Evolutionary conservation across 1,140 invertebrate genomes (phyloP), one percentile per base, ranked within the genome.

Genomic region (Augochlora pura): DNA sequence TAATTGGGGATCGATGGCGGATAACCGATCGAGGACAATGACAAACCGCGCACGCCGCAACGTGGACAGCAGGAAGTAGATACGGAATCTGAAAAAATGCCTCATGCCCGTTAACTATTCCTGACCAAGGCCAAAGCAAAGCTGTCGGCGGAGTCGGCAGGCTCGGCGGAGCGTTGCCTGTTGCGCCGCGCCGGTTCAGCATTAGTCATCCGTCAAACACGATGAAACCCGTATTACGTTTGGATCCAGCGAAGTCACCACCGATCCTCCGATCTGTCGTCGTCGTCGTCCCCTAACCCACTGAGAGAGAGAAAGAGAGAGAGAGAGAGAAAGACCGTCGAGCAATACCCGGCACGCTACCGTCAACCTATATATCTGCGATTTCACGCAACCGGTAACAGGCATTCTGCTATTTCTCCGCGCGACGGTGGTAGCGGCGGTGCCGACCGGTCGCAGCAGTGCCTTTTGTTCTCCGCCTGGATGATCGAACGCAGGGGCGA

Each of bases 121-220:
- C 71, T 75, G 83, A 86, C 84, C 84, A 86, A 85, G 84, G 83
- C 84, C 83, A 80, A n/a, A 85, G 83, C 70, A 71, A 49, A 57
- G 80, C 79, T 85, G 84, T 85, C 85, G 82, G 85, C 84, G 84
- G 82, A 80, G 71, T 76, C 68, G 80, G 3, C 68, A 79, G 79
- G 67, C 75, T 75, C 74, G 83, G 63, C 80, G 74, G 12, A 16
- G 49, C 49, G 14, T 54, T 85, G 70, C 66, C 63, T n/a, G 68
- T 65, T 63, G 71, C 80, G 42, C 62, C 80, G 38, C 32, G 38
- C 32, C 49, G 68, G 70, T 82, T 79, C 76, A 59, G 60, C 84
- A 85, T 86, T 86, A 86, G 84, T 86, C 83, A 86, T 85, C 84
- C 81, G 76, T 86, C 84, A 86, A 86, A 85, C 70, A 76, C 84